Evolutionary conservation across 2,113 vertebrate genomes (phyloP).

Genomic region (Syngnathoides biaculeatus): DNA sequence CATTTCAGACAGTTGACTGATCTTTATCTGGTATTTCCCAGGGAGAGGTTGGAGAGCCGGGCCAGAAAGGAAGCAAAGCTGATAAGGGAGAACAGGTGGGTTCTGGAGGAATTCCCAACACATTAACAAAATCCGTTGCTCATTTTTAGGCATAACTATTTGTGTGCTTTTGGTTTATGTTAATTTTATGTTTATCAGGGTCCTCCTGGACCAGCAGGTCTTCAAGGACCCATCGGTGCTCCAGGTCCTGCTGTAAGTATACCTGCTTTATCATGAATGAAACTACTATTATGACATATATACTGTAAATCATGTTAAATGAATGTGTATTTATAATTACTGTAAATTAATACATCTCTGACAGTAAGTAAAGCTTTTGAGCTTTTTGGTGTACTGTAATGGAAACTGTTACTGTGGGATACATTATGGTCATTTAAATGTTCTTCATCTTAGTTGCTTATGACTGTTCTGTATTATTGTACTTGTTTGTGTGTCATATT

Average conservation of each 20-base stretch:
- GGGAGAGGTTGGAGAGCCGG: slow-evolving; percentile 95
- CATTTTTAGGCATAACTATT: neutral
- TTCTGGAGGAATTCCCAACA: neutral
- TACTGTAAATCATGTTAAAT: too few species aligned
- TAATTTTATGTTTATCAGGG: slow-evolving; percentile 80
- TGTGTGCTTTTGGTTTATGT: slow-evolving; percentile 23
- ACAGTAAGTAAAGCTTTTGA: too few species aligned
- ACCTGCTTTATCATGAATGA: neutral
- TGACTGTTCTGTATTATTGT: too few species aligned
- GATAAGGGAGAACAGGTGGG: slow-evolving; percentile 95
- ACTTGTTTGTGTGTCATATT: neutral
- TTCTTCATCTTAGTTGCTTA: too few species aligned
- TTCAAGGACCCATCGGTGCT: slow-evolving; percentile 91
- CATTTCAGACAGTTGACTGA: slow-evolving; percentile 8
- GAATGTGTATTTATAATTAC: too few species aligned
- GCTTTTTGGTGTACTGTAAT: too few species aligned
- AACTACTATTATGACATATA: neutral
- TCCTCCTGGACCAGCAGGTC: slow-evolving; percentile 89
- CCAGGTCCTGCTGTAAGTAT: slow-evolving; percentile 92
- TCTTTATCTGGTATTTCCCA: slow-evolving; percentile 56
- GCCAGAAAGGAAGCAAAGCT: slow-evolving; percentile 95
- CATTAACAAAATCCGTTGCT: neutral
- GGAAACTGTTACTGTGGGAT: too few species aligned
- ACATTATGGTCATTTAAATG: too few species aligned
- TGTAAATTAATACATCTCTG: too few species aligned